Conservation (phyloP, 1,140 invertebrate genomes). For the Macrobrachium rosenbergii region DNA sequence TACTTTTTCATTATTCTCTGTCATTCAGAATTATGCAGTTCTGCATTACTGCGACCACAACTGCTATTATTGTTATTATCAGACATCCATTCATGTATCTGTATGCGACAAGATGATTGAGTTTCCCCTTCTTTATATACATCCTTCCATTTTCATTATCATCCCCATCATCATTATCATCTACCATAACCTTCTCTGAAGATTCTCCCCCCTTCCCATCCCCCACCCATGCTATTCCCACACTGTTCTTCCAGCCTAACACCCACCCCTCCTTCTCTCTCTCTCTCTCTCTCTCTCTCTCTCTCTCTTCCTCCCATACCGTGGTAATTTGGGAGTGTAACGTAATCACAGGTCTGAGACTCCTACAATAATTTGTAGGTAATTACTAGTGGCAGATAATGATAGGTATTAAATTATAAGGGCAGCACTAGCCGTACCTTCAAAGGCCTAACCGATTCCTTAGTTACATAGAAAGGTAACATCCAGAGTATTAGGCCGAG, state of each 20-base stretch:
- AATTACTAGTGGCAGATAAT: too few species aligned
- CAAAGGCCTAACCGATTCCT: too few species aligned
- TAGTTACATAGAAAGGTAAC: too few species aligned
- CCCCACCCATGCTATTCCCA: neutral
- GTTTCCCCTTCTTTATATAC: neutral
- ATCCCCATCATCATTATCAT: slow-evolving; percentile 10
- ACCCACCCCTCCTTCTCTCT: neutral
- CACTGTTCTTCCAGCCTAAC: neutral
- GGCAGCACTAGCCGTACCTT: too few species aligned
- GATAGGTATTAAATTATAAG: too few species aligned
- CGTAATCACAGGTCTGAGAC: too few species aligned
- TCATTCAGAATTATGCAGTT: neutral
- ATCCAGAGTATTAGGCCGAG: too few species aligned
- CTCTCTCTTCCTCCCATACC: too few species aligned
- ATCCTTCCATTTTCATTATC: neutral
- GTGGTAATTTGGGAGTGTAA: too few species aligned
- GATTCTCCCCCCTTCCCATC: slow-evolving; percentile 1
- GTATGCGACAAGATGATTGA: too few species aligned
- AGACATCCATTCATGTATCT: too few species aligned
- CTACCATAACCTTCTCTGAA: neutral
- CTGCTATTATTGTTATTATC: neutral
- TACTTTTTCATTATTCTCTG: neutral
- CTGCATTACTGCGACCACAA: neutral
- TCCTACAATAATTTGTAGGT: too few species aligned
- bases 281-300: neutral